Evolutionary conservation across 2,113 vertebrate genomes (phyloP).

Genomic region (Rhynchomys soricoides): DNA sequence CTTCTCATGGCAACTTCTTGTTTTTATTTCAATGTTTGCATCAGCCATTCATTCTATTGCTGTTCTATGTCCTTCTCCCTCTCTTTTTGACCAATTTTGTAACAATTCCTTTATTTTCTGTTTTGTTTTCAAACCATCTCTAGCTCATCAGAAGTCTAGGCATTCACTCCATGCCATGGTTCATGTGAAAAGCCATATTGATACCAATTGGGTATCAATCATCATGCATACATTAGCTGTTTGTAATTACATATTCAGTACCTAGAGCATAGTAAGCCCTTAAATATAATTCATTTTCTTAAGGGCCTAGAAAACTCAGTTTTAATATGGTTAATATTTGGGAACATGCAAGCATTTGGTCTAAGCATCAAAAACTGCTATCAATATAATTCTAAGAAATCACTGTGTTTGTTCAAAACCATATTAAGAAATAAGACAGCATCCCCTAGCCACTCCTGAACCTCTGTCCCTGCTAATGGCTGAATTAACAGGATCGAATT

Average conservation of each 20-base stretch:
- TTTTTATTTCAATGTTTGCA: neutral
- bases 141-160: neutral
- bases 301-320: neutral
- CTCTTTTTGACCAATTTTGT: neutral
- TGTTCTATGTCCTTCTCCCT: neutral
- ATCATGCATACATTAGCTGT: neutral
- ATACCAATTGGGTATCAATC: neutral
- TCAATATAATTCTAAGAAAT: slow-evolving; percentile 4
- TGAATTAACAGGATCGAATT: neutral
- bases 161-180: neutral
- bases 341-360: neutral
- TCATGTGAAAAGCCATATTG: neutral
- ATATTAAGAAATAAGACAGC: neutral
- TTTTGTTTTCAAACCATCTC: neutral
- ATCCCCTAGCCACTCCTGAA: neutral
- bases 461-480: neutral
- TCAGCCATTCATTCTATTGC: neutral
- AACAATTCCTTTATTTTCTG: neutral
- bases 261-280: neutral
- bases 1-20: neutral
- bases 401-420: neutral
- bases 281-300: neutral
- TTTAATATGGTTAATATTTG: neutral
- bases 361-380: neutral
- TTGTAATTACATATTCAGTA: neutral